A percentile compares a stretch with the other conserved stretches of the same genome.
Evolutionary conservation across 2,888 invertebrate species (phyloP).

Genomic region (Lasioglossum morio): DNA sequence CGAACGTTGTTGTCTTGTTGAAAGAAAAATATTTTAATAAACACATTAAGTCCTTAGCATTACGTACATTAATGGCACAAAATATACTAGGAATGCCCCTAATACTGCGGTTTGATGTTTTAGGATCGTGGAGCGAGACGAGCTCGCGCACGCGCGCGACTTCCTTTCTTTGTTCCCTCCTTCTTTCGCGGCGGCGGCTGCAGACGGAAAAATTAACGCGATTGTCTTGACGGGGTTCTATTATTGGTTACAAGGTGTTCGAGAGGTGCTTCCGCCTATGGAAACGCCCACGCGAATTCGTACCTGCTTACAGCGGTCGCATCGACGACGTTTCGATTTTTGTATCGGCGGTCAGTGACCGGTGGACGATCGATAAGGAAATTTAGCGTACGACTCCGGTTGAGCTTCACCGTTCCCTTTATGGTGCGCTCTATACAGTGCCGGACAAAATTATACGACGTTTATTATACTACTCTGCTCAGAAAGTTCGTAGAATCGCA

Average conservation of each 20-base stretch:
- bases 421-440: neutral
- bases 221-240: neutral
- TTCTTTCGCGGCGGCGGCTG: no score
- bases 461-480: neutral
- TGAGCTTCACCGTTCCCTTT: conserved; percentile 10
- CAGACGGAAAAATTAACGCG: neutral
- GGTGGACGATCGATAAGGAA: conserved; percentile 50
- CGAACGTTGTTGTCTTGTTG: no score
- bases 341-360: conserved; percentile 44
- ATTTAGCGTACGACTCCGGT: conserved; percentile 39
- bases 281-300: conserved; percentile 43
- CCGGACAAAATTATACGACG: neutral
- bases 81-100: no score
- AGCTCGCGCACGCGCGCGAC: no score
- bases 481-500: no score
- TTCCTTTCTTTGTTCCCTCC: no score
- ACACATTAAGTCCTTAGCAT: no score
- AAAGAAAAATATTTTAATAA: no score
- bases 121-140: no score
- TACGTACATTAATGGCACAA: no score
- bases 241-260: conserved; percentile 1
- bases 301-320: conserved; percentile 29
- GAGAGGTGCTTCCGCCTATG: conserved; percentile 12
- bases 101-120: no score
- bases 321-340: conserved; percentile 41